Evolutionary conservation across 2,888 invertebrate genomes (phyloP).

Genomic region (Latrodectus elegans): DNA sequence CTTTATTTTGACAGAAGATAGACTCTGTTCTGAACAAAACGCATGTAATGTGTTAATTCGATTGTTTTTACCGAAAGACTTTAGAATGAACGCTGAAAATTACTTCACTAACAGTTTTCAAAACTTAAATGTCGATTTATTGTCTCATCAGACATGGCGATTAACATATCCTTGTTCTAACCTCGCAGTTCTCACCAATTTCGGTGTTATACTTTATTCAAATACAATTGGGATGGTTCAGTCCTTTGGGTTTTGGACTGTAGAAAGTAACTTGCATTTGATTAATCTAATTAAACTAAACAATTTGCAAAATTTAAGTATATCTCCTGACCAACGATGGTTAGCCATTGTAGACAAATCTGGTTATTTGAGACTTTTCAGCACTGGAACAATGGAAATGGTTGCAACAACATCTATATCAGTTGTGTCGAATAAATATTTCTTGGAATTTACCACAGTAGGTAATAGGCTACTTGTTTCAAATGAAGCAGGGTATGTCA

Average conservation of each 20-base stretch:
- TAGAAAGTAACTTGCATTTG: background rate
- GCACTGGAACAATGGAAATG: background rate
- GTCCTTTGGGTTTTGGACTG: background rate
- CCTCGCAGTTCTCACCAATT: background rate
- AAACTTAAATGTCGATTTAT: background rate
- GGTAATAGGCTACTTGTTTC: background rate
- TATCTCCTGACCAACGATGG: constrained; percentile 7
- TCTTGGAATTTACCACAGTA: background rate
- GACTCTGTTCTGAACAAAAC: background rate
- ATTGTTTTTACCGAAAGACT: constrained; percentile 10
- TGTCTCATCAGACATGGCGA: constrained; percentile 6
- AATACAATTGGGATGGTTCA: background rate
- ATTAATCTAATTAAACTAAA: background rate
- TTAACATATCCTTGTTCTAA: background rate
- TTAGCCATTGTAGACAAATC: background rate
- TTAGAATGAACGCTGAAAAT: background rate
- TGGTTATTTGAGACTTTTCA: background rate
- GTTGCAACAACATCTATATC: background rate
- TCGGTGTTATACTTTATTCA: constrained; percentile 12
- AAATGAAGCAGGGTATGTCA: background rate
- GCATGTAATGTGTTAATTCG: constrained; percentile 10
- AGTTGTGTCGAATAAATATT: background rate
- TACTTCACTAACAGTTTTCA: constrained; percentile 7
- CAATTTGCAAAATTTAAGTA: background rate
- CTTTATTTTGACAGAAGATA: constrained; percentile 18